Conservation (phyloP, 2,797 vertebrate species). For the Pipistrellus pipistrellus region DNA sequence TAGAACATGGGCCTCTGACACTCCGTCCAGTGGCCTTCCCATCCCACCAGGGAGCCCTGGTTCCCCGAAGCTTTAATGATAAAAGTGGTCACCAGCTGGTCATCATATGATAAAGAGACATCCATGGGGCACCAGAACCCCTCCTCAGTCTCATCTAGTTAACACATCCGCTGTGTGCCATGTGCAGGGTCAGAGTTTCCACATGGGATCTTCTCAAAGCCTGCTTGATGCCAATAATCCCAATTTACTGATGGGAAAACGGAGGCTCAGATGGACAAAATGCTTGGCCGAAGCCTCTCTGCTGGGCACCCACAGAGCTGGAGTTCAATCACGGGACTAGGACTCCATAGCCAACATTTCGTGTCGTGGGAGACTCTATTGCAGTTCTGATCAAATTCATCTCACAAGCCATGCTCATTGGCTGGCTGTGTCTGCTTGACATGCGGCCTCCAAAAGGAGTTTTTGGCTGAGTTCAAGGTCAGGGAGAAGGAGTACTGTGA, state of each 20-base stretch:
- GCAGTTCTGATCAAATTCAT: neutral
- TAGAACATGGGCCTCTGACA: neutral
- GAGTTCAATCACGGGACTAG: neutral
- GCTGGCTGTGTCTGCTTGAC: neutral
- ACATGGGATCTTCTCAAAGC: neutral
- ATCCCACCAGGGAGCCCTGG: neutral
- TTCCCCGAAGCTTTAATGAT: neutral
- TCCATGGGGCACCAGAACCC: neutral
- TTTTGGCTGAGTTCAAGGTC: neutral
- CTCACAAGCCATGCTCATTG: neutral
- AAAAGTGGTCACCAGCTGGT: neutral
- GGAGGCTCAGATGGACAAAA: neutral
- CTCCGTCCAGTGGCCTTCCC: neutral
- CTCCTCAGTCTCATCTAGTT: neutral
- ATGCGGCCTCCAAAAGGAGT: neutral
- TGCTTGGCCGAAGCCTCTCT: neutral
- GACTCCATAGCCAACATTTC: neutral
- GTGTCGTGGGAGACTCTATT: neutral
- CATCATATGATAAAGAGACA: neutral
- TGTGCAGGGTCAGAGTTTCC: neutral
- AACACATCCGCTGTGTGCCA: rapidly evolving
- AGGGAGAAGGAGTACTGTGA: neutral
- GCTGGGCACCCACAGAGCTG: neutral
- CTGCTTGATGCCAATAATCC: neutral
- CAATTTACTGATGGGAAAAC: neutral